Base-by-base conservation (phyloP, 2,797 vertebrate species). In the Clarias pachynema region DNA sequence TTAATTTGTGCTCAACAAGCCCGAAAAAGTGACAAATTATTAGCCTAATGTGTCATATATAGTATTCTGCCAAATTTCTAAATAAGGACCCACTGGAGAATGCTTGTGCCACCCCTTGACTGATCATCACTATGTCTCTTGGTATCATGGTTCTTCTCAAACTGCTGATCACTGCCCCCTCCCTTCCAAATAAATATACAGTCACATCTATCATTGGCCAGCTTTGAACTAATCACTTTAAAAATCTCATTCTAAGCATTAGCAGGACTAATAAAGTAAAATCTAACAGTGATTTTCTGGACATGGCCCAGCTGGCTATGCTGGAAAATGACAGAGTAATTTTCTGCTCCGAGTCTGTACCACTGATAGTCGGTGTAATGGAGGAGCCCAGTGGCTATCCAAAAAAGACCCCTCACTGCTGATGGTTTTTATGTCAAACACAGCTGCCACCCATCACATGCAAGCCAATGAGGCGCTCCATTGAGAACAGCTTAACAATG, bases 381-480 rank as follows among this genome's bases (percentile, higher is more conserved):
- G n/a, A 75, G 77, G 26, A 60, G 84, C 70, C 65, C 49, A 57
- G 44, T 57, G 66, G 44, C 40, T 10, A 44, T 8, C 29, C 31
- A 81, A 69, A 49, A 82, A 59, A 79, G 79, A 86, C 69, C 69
- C 34, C 59, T 9, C 34, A 75, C 66, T 79, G 86, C 74, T 84
- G 63, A 82, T 80, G 82, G 85, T 56, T 62, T 29, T 82, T 75
- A 79, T 84, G 90, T 87, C 84, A 86, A 83, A 85, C 12, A 69
- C 89, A 89, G 29, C 81, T 53, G 69, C 57, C 56, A 86, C 26
- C 53, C 68, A 56, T 73, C 70, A 49, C 56, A 84, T n/a, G 20
- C 16, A 69, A 63, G 18, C 14, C 26, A 37, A 8, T 22, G 22
- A 49, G 75, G 40, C 37, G 9, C 53, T 72, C 69, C 60, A 81